Base-by-base conservation (phyloP, 2,888 invertebrate species). In the Folsomia manolachei region DNA sequence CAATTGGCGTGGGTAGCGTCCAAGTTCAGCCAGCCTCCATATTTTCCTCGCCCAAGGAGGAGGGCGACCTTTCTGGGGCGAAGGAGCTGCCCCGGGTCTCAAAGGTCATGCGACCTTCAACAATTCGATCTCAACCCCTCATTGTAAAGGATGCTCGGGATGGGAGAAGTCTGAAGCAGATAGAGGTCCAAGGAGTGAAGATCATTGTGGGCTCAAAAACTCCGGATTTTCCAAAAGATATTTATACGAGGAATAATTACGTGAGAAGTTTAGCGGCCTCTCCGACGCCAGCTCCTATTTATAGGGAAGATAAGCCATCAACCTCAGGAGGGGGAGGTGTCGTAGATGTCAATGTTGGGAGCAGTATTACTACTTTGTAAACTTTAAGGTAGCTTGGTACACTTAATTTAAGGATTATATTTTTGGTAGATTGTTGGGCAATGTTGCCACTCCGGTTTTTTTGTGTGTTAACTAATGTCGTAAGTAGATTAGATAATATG, bases 191-290 rank as follows among this genome's bases (percentile, higher is more conserved):
- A 71, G 75, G 91, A 0, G 90, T 91, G 24, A 92, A 93, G 0
- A 89, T 93, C 68, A 91, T 94, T 64, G 91, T 92, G 69, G 93
- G 93, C 0, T 88, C 91, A 0, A 87, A 94, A 74, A 90, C 92
- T 56, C 94, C 94, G 0, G 94, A 94, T 82, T 91, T 93, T 78
- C 91, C 91, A 70, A 89, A 90, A 66, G 92, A 93, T 81, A 90
- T 18, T 27, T 64, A 39, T 39, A 14, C 14, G 7, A 39, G 39
- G 39, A 39, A 39, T 39, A 39, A 39, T 39, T 39, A 39, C 39
- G 39, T 39, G 7, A 39, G 39, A 39, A 39, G 39, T 39, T 39
- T 39, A 14, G 39, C 39, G 14, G n/a, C n/a, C n/a, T n/a, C n/a
- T n/a, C 39, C 39, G 39, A 4, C 39, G 39, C 39, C 39, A 39